Conservation (phyloP, 2,888 invertebrate species). For the Thymelicus acteon region DNA sequence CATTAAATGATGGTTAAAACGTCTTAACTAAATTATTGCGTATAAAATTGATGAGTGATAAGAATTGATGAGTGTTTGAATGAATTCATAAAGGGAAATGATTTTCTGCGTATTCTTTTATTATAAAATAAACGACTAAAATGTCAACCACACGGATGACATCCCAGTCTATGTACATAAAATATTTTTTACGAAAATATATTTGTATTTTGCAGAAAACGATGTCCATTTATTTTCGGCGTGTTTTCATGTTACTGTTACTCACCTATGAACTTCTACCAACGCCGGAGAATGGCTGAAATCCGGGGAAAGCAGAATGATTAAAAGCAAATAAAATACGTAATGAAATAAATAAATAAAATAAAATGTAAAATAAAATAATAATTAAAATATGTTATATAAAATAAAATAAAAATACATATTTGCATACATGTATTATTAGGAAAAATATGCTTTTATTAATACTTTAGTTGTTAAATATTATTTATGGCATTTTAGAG, state of each 20-base stretch:
- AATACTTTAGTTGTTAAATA: too few species aligned
- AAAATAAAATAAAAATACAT: slow-evolving; percentile 9
- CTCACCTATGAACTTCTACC: slow-evolving; percentile 66
- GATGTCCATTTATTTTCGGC: background rate
- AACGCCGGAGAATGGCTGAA: slow-evolving; percentile 54
- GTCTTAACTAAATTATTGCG: background rate
- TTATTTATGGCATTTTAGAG: background rate
- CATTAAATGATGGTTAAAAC: slow-evolving; percentile 15
- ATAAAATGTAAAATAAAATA: slow-evolving; percentile 2
- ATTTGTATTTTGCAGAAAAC: background rate
- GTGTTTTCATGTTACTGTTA: background rate
- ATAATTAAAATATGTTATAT: slow-evolving; percentile 6
- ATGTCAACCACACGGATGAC: too few species aligned
- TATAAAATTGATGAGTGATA: background rate
- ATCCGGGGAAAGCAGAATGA: slow-evolving; percentile 42
- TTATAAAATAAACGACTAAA: too few species aligned
- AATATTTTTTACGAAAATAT: background rate
- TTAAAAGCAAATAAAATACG: slow-evolving; percentile 43
- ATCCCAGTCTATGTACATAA: background rate
- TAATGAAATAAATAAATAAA: slow-evolving; percentile 14
- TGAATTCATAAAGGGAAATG: background rate
- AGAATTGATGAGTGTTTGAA: background rate
- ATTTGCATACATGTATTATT: background rate
- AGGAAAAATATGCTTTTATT: background rate
- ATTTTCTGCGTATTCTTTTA: background rate